Evolutionary conservation across 2,797 vertebrate species (phyloP), one percentile per base, ranked within the genome.

Genomic region (Rhinophrynus dorsalis): DNA sequence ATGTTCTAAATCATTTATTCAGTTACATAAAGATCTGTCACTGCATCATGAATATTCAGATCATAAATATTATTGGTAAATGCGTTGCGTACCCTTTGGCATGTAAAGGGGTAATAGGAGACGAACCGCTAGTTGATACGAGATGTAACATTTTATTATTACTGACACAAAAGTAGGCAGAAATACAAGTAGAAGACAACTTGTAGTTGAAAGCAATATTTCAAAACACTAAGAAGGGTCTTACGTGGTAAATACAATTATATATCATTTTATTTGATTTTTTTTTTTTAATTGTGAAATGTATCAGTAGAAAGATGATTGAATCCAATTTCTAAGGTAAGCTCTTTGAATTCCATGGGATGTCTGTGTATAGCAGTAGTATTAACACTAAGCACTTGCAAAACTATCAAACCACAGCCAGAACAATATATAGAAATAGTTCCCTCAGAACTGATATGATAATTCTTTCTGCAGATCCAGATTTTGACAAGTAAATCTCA

Each of bases 401-500:
- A 74, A 54, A 60, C 75, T 65, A 50, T 38, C 59, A 50, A 66
- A 44, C 12, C 12, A 60, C 8, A 61, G 54, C 74, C 76, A 58
- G 63, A 77, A 75, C 67, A n/a, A n/a, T 55, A 1, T 38, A 61
- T 56, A 47, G 37, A 66, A 81, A 83, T 82, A 78, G 75, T 66
- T 69, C 65, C 72, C 61, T 74, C 77, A 45, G 62, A 76, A 74
- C 78, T 73, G 45, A 68, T 78, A 80, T 78, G 68, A 68, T 92
- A 92, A 93, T 93, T 89, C 90, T 84, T 73, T 81, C 75, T 69
- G 74, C 80, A 81, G 84, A 81, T 67, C 74, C 86, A 84, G 90
- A 90, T 91, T 92, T 88, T 86, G 84, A 87, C 86, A 86, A 90
- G 84, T 77, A 94, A 92, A 94, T 93, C 89, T 93, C 87, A 90